phyloP scores from a whole-genome alignment of 1,140 invertebrate species.

The Hesperophylax magnus region DNA sequence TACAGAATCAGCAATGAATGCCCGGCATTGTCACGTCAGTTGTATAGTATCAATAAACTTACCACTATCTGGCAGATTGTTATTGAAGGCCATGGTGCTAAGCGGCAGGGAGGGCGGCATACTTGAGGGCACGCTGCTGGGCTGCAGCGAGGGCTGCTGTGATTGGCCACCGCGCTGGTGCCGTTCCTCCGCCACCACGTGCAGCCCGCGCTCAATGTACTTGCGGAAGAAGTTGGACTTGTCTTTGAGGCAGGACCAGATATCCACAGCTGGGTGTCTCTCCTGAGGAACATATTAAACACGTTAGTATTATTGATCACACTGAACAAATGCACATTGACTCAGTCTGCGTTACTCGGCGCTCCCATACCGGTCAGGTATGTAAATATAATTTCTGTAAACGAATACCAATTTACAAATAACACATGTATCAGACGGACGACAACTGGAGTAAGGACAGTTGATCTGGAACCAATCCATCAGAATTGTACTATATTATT shows the following conservation, averaged over 20 bases:
- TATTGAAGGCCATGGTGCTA: constrained; percentile 48
- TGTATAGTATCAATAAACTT: too few species aligned
- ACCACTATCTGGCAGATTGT: constrained; percentile 59
- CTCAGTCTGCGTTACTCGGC: too few species aligned
- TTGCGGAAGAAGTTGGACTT: constrained; percentile 93
- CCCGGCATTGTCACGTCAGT: too few species aligned
- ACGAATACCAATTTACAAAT: too few species aligned
- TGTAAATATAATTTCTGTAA: too few species aligned
- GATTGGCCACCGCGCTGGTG: constrained; percentile 56
- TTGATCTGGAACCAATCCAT: too few species aligned
- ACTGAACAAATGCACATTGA: too few species aligned
- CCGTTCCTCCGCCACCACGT: constrained; percentile 81
- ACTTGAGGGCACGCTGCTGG: background rate
- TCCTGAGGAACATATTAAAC: constrained; percentile 71
- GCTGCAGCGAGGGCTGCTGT: background rate
- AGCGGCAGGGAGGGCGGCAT: constrained; percentile 25
- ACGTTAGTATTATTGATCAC: background rate
- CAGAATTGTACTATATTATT: too few species aligned
- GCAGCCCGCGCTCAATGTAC: constrained; percentile 90
- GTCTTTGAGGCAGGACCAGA: constrained; percentile 91
- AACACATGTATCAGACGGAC: too few species aligned
- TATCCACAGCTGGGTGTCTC: constrained; percentile 91
- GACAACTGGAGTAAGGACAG: too few species aligned
- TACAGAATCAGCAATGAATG: too few species aligned
- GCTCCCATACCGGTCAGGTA: too few species aligned